A percentile compares a stretch with the other conserved stretches of the same genome.
Evolutionary conservation across 1,140 invertebrate genomes (phyloP).

Genomic region (Meloidogyne floridensis): DNA sequence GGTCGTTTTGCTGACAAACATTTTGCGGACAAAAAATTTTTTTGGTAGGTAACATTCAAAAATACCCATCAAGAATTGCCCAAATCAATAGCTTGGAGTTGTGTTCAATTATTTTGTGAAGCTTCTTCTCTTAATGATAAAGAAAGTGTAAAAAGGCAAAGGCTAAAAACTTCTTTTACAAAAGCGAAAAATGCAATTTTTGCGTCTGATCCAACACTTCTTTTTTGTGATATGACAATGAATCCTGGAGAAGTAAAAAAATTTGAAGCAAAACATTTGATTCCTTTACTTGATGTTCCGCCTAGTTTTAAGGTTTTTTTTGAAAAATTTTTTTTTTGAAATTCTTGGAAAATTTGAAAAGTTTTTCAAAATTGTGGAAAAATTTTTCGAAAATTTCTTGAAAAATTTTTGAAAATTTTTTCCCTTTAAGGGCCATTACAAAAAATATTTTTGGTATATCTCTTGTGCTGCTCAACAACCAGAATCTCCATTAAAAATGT

Average conservation of each 20-base stretch:
- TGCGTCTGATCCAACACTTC: slow-evolving; percentile 55
- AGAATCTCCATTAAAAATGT: slow-evolving; percentile 55
- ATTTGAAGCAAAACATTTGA: slow-evolving; percentile 41
- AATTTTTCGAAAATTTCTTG: too few species aligned
- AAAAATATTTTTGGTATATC: slow-evolving; percentile 57
- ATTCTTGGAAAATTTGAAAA: neutral
- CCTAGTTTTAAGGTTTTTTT: slow-evolving; percentile 50
- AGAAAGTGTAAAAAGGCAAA: slow-evolving; percentile 23
- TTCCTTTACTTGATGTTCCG: slow-evolving; percentile 42
- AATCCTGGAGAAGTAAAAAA: slow-evolving; percentile 43
- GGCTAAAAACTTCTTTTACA: slow-evolving; percentile 42
- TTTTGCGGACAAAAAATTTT: too few species aligned
- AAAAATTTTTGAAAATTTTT: slow-evolving; percentile 33
- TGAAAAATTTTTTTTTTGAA: neutral
- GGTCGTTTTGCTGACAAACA: too few species aligned
- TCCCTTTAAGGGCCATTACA: slow-evolving; percentile 52
- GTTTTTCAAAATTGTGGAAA: too few species aligned
- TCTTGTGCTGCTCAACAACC: slow-evolving; percentile 62
- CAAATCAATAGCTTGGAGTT: slow-evolving; percentile 58
- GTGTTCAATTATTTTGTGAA: slow-evolving; percentile 64
- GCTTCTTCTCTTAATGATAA: slow-evolving; percentile 16
- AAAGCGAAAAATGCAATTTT: slow-evolving; percentile 56
- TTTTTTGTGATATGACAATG: slow-evolving; percentile 58
- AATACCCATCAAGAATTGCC: slow-evolving; percentile 29
- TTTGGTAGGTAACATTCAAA: slow-evolving; percentile 38